These are phyloP conservation scores for Eupithecia subumbrata DNA, from an alignment of 2,888 invertebrate genomes.

Conservation along the genomic window DNA sequence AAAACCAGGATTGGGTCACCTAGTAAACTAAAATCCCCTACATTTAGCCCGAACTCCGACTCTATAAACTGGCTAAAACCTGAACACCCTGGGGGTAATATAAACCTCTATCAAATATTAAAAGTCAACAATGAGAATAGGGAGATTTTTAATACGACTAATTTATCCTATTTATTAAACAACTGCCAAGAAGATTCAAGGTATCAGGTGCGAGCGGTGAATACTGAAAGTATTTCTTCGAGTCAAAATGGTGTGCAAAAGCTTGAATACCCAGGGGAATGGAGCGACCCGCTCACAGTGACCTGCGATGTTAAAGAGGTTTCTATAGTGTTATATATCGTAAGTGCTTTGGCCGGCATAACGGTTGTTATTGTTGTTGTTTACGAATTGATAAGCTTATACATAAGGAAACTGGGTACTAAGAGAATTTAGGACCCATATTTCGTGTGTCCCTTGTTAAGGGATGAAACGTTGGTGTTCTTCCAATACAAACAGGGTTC, in stretches of 20 bases:
- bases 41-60: constrained; percentile 56
- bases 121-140: constrained; percentile 62
- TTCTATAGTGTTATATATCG: background rate
- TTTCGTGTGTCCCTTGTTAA: background rate
- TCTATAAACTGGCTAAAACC: constrained; percentile 81
- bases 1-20: constrained; percentile 86
- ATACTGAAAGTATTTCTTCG: constrained; percentile 48
- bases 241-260: background rate
- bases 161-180: constrained; percentile 52
- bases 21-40: constrained; percentile 66
- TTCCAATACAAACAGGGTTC: too few species aligned
- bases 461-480: background rate
- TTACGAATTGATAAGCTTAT: constrained; percentile 1
- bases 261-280: constrained; percentile 66
- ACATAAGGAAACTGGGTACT: background rate
- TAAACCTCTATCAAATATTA: constrained; percentile 84
- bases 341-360: background rate
- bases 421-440: background rate
- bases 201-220: constrained; percentile 74
- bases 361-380: background rate
- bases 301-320: constrained; percentile 50
- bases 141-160: constrained; percentile 55
- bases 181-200: constrained; percentile 55
- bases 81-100: constrained; percentile 75
- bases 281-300: constrained; percentile 68